Base-by-base conservation (phyloP, 2,797 vertebrate genomes). In the Chrosomus eos region DNA sequence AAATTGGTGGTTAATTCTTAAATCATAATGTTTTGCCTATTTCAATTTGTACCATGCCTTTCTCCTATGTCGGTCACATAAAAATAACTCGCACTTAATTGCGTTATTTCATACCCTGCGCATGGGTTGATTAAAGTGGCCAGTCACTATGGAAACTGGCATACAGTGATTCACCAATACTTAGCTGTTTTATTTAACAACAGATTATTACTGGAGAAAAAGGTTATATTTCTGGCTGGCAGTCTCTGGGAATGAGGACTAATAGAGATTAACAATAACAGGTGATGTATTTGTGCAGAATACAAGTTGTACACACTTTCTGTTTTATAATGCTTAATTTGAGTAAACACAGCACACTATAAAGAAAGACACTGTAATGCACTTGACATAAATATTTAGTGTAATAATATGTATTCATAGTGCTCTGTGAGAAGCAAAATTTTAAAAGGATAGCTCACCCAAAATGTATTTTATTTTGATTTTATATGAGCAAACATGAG, bases 91-190 rank as follows among this genome's bases (percentile, higher is more conserved):
- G 7, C 36, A 66, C 53, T 76, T 87, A 88, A 88, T 88, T 45
- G 82, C 51, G 33, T 76, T 88, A 82, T 88, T 91, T 86, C 38
- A 73, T 80, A 73, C 51, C 58, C 40, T 48, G 45, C 1, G 67
- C 86, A 86, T 66, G 18, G 82, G 81, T 83, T 81, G 66, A 85
- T 83, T 77, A 84, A 85, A 88, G 78, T 83, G 85, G 71, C 81
- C 86, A 79, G 86, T 89, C 79, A 80, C 90, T 88, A 89, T 88
- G 83, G 88, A 79, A 88, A 89, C 86, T 53, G 48, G 28, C 78
- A 60, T 45, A 87, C 64, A 26, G 26, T 28, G 55, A 86, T 81
- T 87, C 71, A 87, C 82, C 78, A 71, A 81, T 80, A 87, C 48
- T 83, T 78, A 48, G 85, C 80, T 72, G 40, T 84, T 86, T 86